Evolutionary conservation across 23 tunicate genomes (phyloP), one percentile per base, ranked within the genome.

Genomic region (Diplosoma virens): DNA sequence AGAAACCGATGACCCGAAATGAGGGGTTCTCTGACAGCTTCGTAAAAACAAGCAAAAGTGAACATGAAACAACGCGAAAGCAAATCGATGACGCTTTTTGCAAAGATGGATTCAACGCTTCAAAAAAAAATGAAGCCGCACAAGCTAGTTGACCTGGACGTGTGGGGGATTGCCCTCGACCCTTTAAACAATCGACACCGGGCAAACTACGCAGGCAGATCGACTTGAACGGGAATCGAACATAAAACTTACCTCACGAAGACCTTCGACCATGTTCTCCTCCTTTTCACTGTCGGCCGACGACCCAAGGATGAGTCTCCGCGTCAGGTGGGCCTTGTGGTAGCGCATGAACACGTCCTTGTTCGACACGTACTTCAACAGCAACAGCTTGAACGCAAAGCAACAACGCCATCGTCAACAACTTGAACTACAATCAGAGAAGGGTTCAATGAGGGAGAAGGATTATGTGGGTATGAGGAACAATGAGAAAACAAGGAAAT

Each of bases 291-390:
- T 84, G 34, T 90, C 97, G 34, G 86, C 86, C 4, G 90, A 90
- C 14, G 90, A 79, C 25, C 90, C 86, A 34, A 90, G 97, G 47
- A 90, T 84, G 30, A 90, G 58, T 33, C 97, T 58, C 28, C 97
- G 55, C 3, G 97, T 90, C 22, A 90, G 55, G 69, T 90, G 97
- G 0, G 90, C 97, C 75, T 90, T 90, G 69, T 90, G 97, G 48
- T 83, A 84, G 7, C 82, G 74, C 97, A 90, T 90, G 54, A 90
- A 90, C 1, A 90, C 89, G 53, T 90, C 97, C 35, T 90, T 90
- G 79, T 84, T 90, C 1, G 86, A 75, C 35, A 90, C 90, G 53
- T 90, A 90, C 36, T 90, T 90, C 72, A 90, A 52, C 37, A 90
- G 71, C 34, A 89, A 56, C 1, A 89, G 65, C 96, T 89, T 61